Conservation (phyloP, 2,113 vertebrate genomes). For the Pterocles burchelli region DNA sequence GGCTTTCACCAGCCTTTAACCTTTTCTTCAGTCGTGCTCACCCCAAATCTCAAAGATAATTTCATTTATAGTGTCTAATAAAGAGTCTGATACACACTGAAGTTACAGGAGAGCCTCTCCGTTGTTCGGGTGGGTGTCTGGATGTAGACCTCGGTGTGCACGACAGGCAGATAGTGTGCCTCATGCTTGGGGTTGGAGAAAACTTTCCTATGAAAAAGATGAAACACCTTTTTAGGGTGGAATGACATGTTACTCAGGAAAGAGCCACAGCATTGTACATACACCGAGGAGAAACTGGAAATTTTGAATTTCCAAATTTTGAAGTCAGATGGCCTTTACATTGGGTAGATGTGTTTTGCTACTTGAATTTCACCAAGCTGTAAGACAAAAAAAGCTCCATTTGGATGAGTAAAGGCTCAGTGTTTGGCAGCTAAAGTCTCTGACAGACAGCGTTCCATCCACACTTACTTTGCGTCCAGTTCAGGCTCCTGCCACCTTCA, state of each 20-base stretch:
- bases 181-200: background rate
- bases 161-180: background rate
- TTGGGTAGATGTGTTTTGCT: background rate
- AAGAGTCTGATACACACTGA: no score
- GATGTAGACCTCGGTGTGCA: background rate
- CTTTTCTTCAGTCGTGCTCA: background rate
- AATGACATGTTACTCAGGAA: background rate
- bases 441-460: background rate
- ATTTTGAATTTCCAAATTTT: background rate
- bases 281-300: background rate
- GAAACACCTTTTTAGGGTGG: background rate
- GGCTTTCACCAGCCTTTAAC: background rate
- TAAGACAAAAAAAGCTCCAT: background rate
- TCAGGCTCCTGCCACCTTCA: background rate
- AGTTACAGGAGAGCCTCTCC: background rate
- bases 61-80: background rate
- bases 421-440: background rate
- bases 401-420: background rate
- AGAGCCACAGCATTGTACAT: background rate
- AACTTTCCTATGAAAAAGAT: background rate
- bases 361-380: background rate
- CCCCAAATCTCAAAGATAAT: fast-evolving
- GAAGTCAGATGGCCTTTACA: background rate
- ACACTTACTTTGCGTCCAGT: fast-evolving
- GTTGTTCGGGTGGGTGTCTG: background rate